A percentile compares a stretch with the other conserved stretches of the same genome.
Conservation (phyloP, 2,888 invertebrate species). For the Allophyes oxyacanthae region DNA sequence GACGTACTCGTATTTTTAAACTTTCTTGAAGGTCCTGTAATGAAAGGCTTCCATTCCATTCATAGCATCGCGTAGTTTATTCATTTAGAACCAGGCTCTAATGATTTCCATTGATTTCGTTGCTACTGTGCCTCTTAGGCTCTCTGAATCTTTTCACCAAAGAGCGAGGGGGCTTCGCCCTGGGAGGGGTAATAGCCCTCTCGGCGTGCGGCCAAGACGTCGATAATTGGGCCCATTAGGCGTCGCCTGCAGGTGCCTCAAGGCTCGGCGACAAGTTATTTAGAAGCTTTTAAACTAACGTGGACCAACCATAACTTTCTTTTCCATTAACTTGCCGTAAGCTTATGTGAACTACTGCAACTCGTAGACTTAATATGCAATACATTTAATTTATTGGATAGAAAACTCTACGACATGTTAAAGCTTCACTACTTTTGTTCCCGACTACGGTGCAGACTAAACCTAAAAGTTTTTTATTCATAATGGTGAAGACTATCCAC, state of each 20-base stretch:
- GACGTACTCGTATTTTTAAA: neutral
- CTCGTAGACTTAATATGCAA: constrained; percentile 8
- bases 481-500: too few relatives aligned
- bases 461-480: neutral
- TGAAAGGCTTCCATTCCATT: neutral
- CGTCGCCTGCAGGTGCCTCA: constrained; percentile 75
- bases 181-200: constrained; percentile 76
- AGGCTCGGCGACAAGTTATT: constrained; percentile 70
- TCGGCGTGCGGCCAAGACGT: constrained; percentile 72
- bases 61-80: neutral
- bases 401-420: neutral
- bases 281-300: constrained; percentile 61
- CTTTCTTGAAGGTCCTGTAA: too few relatives aligned
- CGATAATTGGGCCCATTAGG: constrained; percentile 85
- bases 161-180: constrained; percentile 55
- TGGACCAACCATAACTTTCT: constrained; percentile 41
- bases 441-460: neutral
- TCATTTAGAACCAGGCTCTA: constrained; percentile 38
- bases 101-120: constrained; percentile 50
- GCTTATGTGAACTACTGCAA: constrained; percentile 17
- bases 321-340: constrained; percentile 33
- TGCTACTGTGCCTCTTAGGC: constrained; percentile 41
- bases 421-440: neutral
- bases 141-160: constrained; percentile 66
- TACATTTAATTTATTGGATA: neutral